Evolutionary conservation across 2,113 vertebrate species (phyloP), one percentile per base, ranked within the genome.

Genomic region (Aplodontia rufa): DNA sequence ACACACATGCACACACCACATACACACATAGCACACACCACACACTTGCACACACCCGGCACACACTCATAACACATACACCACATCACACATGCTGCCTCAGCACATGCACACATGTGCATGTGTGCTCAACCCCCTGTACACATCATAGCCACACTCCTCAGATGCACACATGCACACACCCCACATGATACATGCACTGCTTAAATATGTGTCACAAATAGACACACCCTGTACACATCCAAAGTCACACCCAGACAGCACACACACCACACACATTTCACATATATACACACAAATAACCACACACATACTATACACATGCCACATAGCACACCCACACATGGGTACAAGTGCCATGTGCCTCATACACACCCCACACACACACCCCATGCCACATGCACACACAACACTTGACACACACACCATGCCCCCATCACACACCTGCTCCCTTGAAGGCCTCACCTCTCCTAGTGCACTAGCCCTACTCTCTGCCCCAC

Each of bases 401-500:
- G 24, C 3, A 0, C 58, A 85, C 37, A 35, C 10, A 8, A 47
- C 12, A 69, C 22, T 16, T 13, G 24, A 9, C 51, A 20, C 13
- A 35, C 13, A 22, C 10, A 4, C 37, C 37, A 35, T 1, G 1
- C 8, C 1, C 28, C 12, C 37, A 53, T 47, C 0, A 9, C 87
- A 3, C 1, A 13, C 32, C 32, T 35, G 10, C 7, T 4, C 10
- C 32, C 51, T 6, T 51, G 35, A 26, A 1, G n/a, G 13, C 32
- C 6, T 17, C 24, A 19, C 35, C 20, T 16, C 8, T 16, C 20
- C 35, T 28, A 28, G 17, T 37, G 8, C 8, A 3, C 40, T 19
- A 45, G 8, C 26, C 37, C 11, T 0, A 4, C 6, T 30, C 26
- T 66, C 74, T 49, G 68, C 62, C 30, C 4, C 40, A 8, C 28